Percentiles rank a stretch among this genome's conserved stretches.
Evolutionary conservation across 1,140 invertebrate genomes (phyloP).

Genomic region (Conus ventricosus): DNA sequence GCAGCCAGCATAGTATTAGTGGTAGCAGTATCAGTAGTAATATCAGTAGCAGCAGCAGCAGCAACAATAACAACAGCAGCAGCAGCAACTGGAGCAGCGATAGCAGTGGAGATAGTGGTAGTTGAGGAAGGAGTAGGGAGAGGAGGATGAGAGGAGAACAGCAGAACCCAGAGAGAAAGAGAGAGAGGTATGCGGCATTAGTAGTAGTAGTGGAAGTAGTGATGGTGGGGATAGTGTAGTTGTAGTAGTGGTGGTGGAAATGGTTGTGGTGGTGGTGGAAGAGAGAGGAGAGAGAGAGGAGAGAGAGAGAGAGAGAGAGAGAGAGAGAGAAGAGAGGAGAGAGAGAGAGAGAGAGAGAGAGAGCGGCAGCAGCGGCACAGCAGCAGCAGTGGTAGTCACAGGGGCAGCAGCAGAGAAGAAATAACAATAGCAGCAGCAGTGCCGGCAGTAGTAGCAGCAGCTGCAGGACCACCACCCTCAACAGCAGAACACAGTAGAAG

Average conservation of each 20-base stretch:
- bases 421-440: neutral
- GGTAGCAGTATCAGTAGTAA: neutral
- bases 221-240: too few species aligned
- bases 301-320: too few species aligned
- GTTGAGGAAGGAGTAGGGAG: neutral
- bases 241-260: too few species aligned
- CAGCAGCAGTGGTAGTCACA: neutral
- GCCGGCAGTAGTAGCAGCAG: neutral
- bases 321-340: too few species aligned
- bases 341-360: too few species aligned
- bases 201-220: too few species aligned
- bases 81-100: too few species aligned
- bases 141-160: neutral
- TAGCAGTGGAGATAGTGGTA: neutral
- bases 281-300: too few species aligned
- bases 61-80: neutral
- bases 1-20: neutral
- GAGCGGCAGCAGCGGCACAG: too few species aligned
- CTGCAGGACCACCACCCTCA: too few species aligned
- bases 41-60: neutral
- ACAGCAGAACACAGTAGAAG: neutral
- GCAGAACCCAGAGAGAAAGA: neutral
- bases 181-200: neutral
- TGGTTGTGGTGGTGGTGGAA: too few species aligned
- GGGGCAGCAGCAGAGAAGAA: neutral